These are phyloP conservation scores for Lepidurus packardi DNA, from an alignment of 1,140 invertebrate genomes.

Conservation along the genomic window DNA sequence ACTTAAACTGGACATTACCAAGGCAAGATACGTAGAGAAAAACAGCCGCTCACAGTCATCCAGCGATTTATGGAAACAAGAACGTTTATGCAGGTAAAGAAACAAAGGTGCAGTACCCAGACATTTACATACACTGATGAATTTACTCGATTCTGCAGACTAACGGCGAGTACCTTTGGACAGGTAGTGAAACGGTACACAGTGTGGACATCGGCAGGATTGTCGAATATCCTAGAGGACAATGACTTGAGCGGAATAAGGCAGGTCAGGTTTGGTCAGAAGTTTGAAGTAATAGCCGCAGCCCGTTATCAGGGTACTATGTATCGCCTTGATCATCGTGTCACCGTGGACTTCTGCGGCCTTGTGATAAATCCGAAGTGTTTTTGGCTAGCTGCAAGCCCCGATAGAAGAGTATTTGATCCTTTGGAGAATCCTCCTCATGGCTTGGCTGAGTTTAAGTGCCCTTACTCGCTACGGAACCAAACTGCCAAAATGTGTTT, in stretches of 20 bases:
- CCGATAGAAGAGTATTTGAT: conserved; percentile 25
- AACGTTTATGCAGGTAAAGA: neutral
- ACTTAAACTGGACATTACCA: conserved; percentile 9
- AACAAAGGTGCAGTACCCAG: neutral
- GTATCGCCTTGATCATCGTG: conserved; percentile 2
- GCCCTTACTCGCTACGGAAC: conserved; percentile 7
- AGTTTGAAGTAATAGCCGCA: conserved; percentile 29
- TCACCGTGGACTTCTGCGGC: conserved; percentile 23
- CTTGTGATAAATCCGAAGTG: conserved; percentile 22
- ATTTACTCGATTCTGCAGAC: conserved; percentile 11
- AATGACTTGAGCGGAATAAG: conserved; percentile 22
- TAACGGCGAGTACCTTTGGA: conserved; percentile 27
- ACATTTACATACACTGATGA: neutral
- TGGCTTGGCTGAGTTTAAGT: conserved; percentile 26
- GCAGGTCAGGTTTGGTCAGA: neutral
- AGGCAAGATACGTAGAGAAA: neutral
- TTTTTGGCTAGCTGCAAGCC: conserved; percentile 20
- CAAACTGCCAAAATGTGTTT: conserved; percentile 13
- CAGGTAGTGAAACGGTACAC: conserved; percentile 2
- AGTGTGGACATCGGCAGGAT: neutral
- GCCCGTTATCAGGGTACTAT: too few species aligned
- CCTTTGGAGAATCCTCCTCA: conserved; percentile 20
- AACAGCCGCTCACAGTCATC: conserved; percentile 19
- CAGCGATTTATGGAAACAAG: neutral
- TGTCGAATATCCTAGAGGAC: conserved; percentile 16